These are phyloP conservation scores for Lymantria dispar DNA, from an alignment of 2,888 invertebrate genomes.

Conservation along the genomic window DNA sequence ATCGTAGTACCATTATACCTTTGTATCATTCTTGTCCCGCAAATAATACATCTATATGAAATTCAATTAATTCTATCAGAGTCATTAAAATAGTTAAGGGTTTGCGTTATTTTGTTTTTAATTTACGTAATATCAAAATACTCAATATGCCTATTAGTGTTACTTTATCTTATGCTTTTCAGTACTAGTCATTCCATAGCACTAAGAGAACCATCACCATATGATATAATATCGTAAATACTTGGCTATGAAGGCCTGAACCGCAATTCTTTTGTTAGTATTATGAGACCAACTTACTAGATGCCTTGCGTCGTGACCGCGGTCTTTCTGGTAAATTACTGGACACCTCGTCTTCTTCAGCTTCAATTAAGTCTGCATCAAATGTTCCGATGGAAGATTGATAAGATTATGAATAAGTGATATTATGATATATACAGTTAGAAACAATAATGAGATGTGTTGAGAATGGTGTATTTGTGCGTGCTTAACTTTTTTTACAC, in stretches of 20 bases:
- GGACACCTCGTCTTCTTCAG: slow-evolving; percentile 79
- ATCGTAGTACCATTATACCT: slow-evolving; percentile 9
- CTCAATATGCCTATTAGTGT: slow-evolving; percentile 5
- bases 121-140: slow-evolving; percentile 3
- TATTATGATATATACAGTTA: slow-evolving; percentile 43
- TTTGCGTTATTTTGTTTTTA: background rate
- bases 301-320: slow-evolving; percentile 78
- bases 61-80: too few species aligned
- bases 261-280: slow-evolving; percentile 26
- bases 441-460: slow-evolving; percentile 31
- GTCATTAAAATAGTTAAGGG: too few species aligned
- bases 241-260: slow-evolving; percentile 30
- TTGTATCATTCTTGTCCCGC: background rate
- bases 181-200: slow-evolving; percentile 6
- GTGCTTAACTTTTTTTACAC: slow-evolving; percentile 41
- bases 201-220: slow-evolving; percentile 26
- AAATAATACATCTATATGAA: background rate
- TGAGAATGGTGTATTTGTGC: slow-evolving; percentile 38
- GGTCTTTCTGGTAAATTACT: slow-evolving; percentile 72
- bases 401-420: slow-evolving; percentile 44
- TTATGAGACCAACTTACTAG: slow-evolving; percentile 73
- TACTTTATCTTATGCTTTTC: slow-evolving; percentile 8
- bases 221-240: slow-evolving; percentile 8
- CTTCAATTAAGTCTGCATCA: slow-evolving; percentile 81
- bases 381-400: slow-evolving; percentile 36